Conservation (phyloP, 2,113 vertebrate species). For the Archocentrus centrarchus region DNA sequence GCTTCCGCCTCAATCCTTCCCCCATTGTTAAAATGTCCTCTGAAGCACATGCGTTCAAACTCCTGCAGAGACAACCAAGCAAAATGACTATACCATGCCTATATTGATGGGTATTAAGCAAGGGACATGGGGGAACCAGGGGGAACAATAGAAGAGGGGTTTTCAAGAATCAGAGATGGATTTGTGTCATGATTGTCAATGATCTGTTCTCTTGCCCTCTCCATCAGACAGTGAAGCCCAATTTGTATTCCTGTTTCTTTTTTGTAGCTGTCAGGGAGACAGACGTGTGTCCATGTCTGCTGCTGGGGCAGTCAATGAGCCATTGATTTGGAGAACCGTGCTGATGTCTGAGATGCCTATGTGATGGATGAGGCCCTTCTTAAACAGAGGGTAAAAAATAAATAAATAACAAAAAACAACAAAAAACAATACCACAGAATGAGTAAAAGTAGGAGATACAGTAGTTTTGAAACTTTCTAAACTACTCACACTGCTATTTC, state of each 20-base stretch:
- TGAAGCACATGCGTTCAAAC: slow-evolving; percentile 53
- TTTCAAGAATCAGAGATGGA: slow-evolving; percentile 72
- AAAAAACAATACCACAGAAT: slow-evolving; percentile 38
- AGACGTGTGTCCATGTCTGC: slow-evolving; percentile 73
- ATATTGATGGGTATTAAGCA: slow-evolving; percentile 54
- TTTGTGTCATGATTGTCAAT: slow-evolving; percentile 77
- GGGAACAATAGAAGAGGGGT: slow-evolving; percentile 55
- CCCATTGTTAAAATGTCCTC: slow-evolving; percentile 71
- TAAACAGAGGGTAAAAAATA: slow-evolving; percentile 30
- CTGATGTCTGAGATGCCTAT: slow-evolving; percentile 63
- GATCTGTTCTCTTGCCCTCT: slow-evolving; percentile 69
- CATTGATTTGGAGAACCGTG: slow-evolving; percentile 72
- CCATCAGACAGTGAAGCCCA: slow-evolving; percentile 65
- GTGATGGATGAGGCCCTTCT: slow-evolving; percentile 75
- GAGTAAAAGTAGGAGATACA: slow-evolving; percentile 36
- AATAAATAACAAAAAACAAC: slow-evolving; percentile 40
- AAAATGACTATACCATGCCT: slow-evolving; percentile 67
- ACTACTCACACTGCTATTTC: slow-evolving; percentile 32
- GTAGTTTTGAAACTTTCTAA: slow-evolving; percentile 50
- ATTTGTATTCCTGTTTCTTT: slow-evolving; percentile 73
- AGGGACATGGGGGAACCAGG: slow-evolving; percentile 44
- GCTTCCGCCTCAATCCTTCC: slow-evolving; percentile 54
- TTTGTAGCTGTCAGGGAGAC: slow-evolving; percentile 75
- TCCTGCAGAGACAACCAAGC: slow-evolving; percentile 48
- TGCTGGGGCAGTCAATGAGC: slow-evolving; percentile 75